Evolutionary conservation across 2,888 invertebrate genomes (phyloP).

Genomic region (Dolichomitus sp.): DNA sequence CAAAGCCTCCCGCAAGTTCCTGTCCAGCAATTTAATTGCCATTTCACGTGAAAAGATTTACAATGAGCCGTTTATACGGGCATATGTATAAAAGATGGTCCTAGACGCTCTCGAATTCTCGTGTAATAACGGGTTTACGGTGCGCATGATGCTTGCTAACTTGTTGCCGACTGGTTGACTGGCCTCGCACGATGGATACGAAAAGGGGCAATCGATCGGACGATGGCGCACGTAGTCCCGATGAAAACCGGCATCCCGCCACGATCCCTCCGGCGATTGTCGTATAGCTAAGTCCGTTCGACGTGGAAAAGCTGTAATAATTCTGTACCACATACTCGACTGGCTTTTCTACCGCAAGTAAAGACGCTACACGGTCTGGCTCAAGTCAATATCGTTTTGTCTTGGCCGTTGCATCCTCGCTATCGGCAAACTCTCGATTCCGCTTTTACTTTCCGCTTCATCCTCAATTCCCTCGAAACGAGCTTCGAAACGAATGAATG

Average conservation of each 20-base stretch:
- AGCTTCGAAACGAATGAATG: not conserved
- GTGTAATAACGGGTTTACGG: constrained; percentile 79
- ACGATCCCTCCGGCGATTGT: constrained; percentile 80
- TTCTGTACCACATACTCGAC: constrained; percentile 35
- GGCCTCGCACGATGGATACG: constrained; percentile 22
- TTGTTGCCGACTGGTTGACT: constrained; percentile 12
- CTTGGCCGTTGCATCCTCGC: constrained; percentile 39
- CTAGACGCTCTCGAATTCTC: constrained; percentile 76
- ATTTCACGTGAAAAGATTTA: constrained; percentile 46
- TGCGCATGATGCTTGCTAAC: constrained; percentile 28
- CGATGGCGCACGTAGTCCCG: constrained; percentile 68
- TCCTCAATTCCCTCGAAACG: not conserved
- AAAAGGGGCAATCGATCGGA: constrained; percentile 61
- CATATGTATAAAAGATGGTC: constrained; percentile 43
- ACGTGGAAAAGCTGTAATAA: constrained; percentile 59
- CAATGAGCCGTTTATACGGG: constrained; percentile 1
- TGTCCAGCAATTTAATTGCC: constrained; percentile 40
- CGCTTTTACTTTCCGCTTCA: constrained; percentile 15
- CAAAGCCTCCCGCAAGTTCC: constrained; percentile 28
- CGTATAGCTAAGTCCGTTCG: constrained; percentile 81
- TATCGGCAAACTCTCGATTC: not conserved
- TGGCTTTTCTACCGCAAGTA: constrained; percentile 25
- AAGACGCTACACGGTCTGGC: constrained; percentile 1
- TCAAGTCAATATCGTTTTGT: constrained; percentile 47
- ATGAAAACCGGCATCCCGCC: constrained; percentile 71